phyloP scores from a whole-genome alignment of 2,888 invertebrate species.

The Dynastes maya region DNA sequence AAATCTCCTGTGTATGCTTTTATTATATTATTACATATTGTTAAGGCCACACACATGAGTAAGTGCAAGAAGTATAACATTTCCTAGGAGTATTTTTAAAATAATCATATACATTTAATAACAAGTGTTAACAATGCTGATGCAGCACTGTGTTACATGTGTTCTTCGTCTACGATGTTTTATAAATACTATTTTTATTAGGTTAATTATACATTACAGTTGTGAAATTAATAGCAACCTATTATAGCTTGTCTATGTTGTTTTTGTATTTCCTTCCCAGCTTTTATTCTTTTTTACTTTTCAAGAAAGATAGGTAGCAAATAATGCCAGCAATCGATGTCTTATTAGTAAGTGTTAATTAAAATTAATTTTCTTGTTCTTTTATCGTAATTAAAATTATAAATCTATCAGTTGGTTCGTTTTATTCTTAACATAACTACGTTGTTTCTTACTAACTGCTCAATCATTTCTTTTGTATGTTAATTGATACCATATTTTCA shows the following conservation, averaged over 20 bases:
- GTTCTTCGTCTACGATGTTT: constrained; percentile 43
- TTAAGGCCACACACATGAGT: constrained; percentile 50
- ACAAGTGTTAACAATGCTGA: constrained; percentile 50
- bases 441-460: constrained; percentile 35
- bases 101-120: constrained; percentile 45
- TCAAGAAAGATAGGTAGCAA: constrained; percentile 1
- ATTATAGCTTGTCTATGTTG: background rate
- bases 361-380: constrained; percentile 19
- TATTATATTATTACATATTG: constrained; percentile 39
- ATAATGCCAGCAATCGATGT: background rate
- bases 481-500: constrained; percentile 28
- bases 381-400: constrained; percentile 9
- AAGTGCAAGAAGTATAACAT: constrained; percentile 47
- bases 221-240: constrained; percentile 34
- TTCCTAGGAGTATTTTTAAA: constrained; percentile 48
- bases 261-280: background rate
- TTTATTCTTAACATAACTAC: constrained; percentile 10
- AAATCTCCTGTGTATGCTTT: constrained; percentile 27
- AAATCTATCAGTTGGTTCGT: background rate
- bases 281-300: background rate
- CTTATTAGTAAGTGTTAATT: background rate
- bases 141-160: constrained; percentile 48
- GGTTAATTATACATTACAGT: constrained; percentile 42
- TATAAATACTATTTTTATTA: constrained; percentile 45
- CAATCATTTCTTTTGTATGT: constrained; percentile 44